These are phyloP conservation scores for Mus caroli DNA, from an alignment of 2,797 vertebrate species.

Conservation along the genomic window DNA sequence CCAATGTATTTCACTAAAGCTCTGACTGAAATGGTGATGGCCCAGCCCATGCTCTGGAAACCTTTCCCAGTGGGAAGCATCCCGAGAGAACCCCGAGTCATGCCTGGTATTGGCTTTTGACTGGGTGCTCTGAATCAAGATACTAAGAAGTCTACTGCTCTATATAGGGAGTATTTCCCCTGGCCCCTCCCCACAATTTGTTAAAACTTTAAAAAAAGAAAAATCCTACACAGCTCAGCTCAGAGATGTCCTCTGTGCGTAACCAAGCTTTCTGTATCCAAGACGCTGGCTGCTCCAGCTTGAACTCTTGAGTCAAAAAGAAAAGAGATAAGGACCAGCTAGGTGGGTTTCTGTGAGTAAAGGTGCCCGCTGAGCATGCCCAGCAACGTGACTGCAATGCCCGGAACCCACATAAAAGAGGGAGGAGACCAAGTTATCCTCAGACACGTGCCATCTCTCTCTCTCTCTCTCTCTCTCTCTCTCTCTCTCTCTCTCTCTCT, in stretches of 20 bases:
- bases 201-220: background rate
- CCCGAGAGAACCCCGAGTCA: background rate
- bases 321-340: background rate
- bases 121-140: background rate
- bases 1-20: slow-evolving; percentile 16
- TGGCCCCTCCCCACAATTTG: accelerated
- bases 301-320: background rate
- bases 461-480: too few species aligned
- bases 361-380: background rate
- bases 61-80: background rate
- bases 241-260: background rate
- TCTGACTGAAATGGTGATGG: background rate
- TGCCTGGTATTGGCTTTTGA: background rate
- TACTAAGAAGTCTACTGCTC: background rate
- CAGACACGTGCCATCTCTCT: background rate
- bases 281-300: background rate
- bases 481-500: too few species aligned
- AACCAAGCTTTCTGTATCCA: background rate
- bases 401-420: background rate
- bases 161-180: accelerated
- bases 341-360: background rate
- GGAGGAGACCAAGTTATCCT: background rate
- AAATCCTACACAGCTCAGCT: background rate
- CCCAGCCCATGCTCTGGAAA: background rate
- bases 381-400: background rate